phyloP scores from a whole-genome alignment of 2,888 invertebrate genomes.

The Melinaea menophilus region DNA sequence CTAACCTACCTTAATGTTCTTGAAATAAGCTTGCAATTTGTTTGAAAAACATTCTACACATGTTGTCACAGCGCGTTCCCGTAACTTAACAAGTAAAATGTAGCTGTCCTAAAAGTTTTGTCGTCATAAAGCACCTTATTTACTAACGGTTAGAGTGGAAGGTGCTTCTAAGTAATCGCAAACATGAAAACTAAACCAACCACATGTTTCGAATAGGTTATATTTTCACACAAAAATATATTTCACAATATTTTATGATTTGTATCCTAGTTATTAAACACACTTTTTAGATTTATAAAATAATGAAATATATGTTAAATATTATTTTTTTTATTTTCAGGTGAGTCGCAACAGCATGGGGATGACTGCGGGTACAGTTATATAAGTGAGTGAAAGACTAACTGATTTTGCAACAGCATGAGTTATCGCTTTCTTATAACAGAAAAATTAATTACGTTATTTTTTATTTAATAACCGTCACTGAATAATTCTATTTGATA shows the following conservation, averaged over 20 bases:
- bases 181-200: not conserved
- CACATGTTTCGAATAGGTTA: constrained; percentile 6
- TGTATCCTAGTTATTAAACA: not conserved
- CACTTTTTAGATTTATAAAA: not conserved
- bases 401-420: too few relatives aligned
- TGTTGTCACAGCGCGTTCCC: constrained; percentile 46
- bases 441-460: too few relatives aligned
- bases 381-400: constrained; percentile 64
- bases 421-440: too few relatives aligned
- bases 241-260: not conserved
- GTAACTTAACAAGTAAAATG: constrained; percentile 18
- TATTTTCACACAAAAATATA: constrained; percentile 7
- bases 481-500: too few relatives aligned
- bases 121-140: constrained; percentile 35
- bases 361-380: constrained; percentile 77
- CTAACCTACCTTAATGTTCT: constrained; percentile 31
- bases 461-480: too few relatives aligned
- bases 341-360: constrained; percentile 75
- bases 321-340: constrained; percentile 48
- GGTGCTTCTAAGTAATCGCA: not conserved
- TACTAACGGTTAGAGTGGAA: not conserved
- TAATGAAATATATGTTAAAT: constrained; percentile 5
- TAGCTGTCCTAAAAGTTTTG: constrained; percentile 19
- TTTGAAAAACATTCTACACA: constrained; percentile 32
- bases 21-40: constrained; percentile 8